These are phyloP conservation scores for Piprites chloris DNA, from an alignment of 2,113 vertebrate species.

Conservation along the genomic window DNA sequence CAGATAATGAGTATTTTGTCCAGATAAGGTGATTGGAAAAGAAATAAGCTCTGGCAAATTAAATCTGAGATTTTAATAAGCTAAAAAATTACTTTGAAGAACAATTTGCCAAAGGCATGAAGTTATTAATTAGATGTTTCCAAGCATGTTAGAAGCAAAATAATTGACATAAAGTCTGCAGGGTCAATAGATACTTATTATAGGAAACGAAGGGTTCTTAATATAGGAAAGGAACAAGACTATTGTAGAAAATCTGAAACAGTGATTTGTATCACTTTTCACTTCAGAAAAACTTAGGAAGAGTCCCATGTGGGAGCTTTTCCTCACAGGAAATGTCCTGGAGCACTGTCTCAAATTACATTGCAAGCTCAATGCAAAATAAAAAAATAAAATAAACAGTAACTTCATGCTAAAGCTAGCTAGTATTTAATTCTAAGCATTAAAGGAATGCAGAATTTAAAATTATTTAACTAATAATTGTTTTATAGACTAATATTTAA, in stretches of 20 bases:
- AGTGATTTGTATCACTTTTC: not conserved
- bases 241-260: not conserved
- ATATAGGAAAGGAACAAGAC: not conserved
- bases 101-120: not conserved
- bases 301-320: rapidly evolving
- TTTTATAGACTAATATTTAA: not conserved
- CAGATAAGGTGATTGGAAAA: not conserved
- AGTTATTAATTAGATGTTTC: not conserved
- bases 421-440: not conserved
- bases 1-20: not conserved
- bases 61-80: not conserved
- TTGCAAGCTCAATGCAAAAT: not conserved
- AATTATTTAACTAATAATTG: not conserved
- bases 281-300: not conserved
- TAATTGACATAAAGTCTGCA: not conserved
- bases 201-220: not conserved
- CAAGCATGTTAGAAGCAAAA: not conserved
- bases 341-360: not conserved
- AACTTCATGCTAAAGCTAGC: not conserved
- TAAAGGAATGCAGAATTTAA: not conserved
- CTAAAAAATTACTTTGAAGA: not conserved
- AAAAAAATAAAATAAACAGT: not conserved
- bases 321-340: not conserved
- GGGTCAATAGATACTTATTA: not conserved
- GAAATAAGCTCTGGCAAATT: not conserved